Evolutionary conservation across 2,888 invertebrate genomes (phyloP).

Genomic region (Melikaiella ostensackeni): DNA sequence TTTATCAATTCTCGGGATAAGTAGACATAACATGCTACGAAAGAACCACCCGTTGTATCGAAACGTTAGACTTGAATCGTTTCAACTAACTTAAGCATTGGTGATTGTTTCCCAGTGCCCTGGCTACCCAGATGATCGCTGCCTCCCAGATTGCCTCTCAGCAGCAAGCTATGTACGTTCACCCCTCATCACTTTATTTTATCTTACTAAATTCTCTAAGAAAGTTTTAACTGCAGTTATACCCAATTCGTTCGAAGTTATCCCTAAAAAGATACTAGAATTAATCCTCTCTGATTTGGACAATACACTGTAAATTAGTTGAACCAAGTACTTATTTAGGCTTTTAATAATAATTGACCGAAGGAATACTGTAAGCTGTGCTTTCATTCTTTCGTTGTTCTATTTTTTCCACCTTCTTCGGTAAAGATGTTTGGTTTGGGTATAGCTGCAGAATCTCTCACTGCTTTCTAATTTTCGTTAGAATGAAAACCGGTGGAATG

Average conservation of each 20-base stretch:
- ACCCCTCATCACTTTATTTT: conserved; percentile 68
- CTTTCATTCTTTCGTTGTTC: background rate
- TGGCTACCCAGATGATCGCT: conserved; percentile 97
- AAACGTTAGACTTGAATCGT: conserved; percentile 65
- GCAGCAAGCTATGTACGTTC: conserved; percentile 95
- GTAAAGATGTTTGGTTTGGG: conserved; percentile 64
- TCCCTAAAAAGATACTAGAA: background rate
- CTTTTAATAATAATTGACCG: background rate
- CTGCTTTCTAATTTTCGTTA: conserved; percentile 69
- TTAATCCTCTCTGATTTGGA: background rate
- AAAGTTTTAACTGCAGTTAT: conserved; percentile 72
- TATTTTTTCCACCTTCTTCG: conserved; percentile 12
- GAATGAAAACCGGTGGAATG: conserved; percentile 47
- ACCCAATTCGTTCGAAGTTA: conserved; percentile 62
- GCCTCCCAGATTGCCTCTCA: conserved; percentile 94
- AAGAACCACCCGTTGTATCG: conserved; percentile 9
- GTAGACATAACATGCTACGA: conserved; percentile 18
- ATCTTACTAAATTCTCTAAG: conserved; percentile 71
- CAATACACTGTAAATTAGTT: background rate
- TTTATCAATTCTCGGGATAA: background rate
- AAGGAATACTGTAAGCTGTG: conserved; percentile 16
- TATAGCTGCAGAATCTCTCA: conserved; percentile 73
- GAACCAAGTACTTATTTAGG: background rate
- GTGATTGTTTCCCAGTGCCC: conserved; percentile 90
- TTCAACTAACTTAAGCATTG: conserved; percentile 77